Evolutionary conservation across 2,113 vertebrate genomes (phyloP), one percentile per base, ranked within the genome.

Genomic region (Columba janthina): DNA sequence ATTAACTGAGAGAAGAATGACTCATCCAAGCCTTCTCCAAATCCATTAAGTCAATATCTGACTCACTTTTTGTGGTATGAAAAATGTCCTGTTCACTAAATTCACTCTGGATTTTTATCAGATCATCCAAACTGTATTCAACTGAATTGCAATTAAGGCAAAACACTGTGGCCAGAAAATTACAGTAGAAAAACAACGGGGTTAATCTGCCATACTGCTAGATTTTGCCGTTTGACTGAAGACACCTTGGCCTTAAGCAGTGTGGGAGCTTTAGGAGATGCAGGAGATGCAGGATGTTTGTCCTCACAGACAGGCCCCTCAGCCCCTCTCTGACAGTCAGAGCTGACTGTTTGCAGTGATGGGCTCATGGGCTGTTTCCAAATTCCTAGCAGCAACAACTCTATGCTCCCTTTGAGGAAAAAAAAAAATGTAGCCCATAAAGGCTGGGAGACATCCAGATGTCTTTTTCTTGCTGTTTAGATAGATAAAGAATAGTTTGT

Each of bases 11-110:
- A 93, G 84, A 89, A 90, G 77, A 96, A 96, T 96, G 94, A 96
- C 87, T 97, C 94, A 97, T 93, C 77, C 75, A 96, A 77, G 85
- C 65, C 78, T 92, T 87, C 85, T 96, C 69, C 74, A 93, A 85
- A 96, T 94, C 95, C 85, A 91, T 94, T 95, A 95, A 95, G 87
- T 95, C 95, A 96, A 96, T 94, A 92, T 97, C 88, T 96, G 93
- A 96, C 86, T 97, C 83, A 85, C 38, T 93, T 96, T 92, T 81
- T 96, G 76, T 95, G 84, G 65, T 93, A 86, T 75, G 79, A 96
- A 88, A 96, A 92, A 90, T 72, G 48, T 22, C 73, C 75, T 90
- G 40, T 72, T 94, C 4, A 0, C 78, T 96, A 80, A 86, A 95
- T 91, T 97, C 80, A 92, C 53, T 93, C 65, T 90, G 5, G 16